Base-by-base conservation (phyloP, 2,797 vertebrate species). In the Anas bernieri region DNA sequence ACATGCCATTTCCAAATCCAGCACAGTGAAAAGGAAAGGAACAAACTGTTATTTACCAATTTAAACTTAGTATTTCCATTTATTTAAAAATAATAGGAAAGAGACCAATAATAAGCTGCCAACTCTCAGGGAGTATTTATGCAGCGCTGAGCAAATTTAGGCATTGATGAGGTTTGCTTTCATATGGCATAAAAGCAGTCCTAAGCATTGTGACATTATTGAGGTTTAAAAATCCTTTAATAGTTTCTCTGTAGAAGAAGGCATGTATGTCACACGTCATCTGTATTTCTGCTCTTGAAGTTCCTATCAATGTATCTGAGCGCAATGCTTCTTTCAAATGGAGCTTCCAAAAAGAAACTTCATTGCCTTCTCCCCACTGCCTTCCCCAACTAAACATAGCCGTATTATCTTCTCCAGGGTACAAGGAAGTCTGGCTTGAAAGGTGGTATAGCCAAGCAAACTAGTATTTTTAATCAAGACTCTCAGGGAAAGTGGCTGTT, bases 71-170 rank as follows among this genome's bases (percentile, higher is more conserved):
- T 52, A 31, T 52, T 63, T 48, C 22, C 16, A 52, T n/a, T 76
- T 77, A 63, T 39, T 77, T 41, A 63, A 77, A 77, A 63, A 41
- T 52, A 63, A 41, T 14, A 63, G 46, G 30, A 63, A 52, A 37
- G 28, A 13, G 9, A 31, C 48, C 37, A 52, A 52, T 77, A 28
- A 61, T 39, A 77, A 45, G 61, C 31, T 77, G 81, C 94, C 95
- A 94, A 89, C 69, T 79, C 68, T 75, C 92, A 93, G 82, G 92
- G 95, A 92, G 94, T 94, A 95, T 94, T 96, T 96, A 96, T 95
- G 92, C 93, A 86, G 86, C 85, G 96, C 87, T 81, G 94, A 96
- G 78, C 77, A 96, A 80, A 92, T 91, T 83, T 78, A 52, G 46
- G 22, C 81, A 96, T 75, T 95, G 59, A 94, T 90, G 83, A 81